A percentile compares a stretch with the other conserved stretches of the same genome.
Evolutionary conservation across 2,113 vertebrate genomes (phyloP).

Genomic region (Clarias magur): DNA sequence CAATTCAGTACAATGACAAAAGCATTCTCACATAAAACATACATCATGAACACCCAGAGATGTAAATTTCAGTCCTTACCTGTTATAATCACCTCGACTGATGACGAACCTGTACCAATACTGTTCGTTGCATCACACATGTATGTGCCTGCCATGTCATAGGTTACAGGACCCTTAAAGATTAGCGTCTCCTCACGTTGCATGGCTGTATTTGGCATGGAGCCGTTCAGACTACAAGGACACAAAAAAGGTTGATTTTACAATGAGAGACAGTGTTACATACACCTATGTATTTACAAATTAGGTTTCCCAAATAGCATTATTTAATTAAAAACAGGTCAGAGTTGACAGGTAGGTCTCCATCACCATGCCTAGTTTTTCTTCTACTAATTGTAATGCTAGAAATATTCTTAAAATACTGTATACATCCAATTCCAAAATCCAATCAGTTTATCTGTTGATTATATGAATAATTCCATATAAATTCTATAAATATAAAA

Average conservation of each 20-base stretch:
- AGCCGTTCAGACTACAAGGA: constrained; percentile 82
- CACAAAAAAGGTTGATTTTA: not conserved
- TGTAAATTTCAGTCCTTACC: constrained; percentile 72
- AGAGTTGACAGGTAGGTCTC: not conserved
- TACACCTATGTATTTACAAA: not conserved
- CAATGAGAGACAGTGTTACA: not conserved
- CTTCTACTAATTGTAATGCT: not conserved
- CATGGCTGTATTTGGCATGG: constrained; percentile 85
- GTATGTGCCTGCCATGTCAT: constrained; percentile 87
- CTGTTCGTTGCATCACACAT: constrained; percentile 92
- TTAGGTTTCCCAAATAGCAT: too few relatives aligned
- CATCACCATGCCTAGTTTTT: not conserved
- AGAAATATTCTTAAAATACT: not conserved
- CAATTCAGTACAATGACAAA: constrained; percentile 11
- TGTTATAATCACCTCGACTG: constrained; percentile 90
- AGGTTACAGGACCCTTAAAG: constrained; percentile 87
- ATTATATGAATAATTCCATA: too few relatives aligned
- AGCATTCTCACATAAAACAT: not conserved
- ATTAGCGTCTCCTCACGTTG: constrained; percentile 85
- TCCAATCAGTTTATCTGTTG: too few relatives aligned
- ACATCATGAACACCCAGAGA: not conserved
- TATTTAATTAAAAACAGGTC: too few relatives aligned
- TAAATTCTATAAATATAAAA: too few relatives aligned
- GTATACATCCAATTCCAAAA: too few relatives aligned
- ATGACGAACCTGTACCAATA: constrained; percentile 86